A percentile compares a stretch with the other conserved stretches of the same genome.
phyloP scores from a whole-genome alignment of 2,888 invertebrate genomes.

The Caenorhabditis imperialis region DNA sequence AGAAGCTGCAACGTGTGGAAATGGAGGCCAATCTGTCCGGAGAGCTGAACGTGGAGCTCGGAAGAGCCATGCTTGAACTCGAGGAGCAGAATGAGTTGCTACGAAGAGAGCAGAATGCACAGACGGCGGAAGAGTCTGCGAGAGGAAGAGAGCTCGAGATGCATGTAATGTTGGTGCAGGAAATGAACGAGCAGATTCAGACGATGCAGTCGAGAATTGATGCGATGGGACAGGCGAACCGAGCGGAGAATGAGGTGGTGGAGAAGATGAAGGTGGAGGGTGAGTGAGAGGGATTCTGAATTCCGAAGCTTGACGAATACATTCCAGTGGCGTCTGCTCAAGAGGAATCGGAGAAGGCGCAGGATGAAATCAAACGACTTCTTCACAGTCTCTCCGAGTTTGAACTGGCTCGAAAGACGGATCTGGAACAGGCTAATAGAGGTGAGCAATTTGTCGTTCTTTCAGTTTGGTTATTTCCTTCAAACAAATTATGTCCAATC shows the following conservation, averaged over 20 bases:
- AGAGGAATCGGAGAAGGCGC: constrained; percentile 6
- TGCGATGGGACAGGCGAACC: constrained; percentile 7
- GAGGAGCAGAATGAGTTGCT: constrained; percentile 53
- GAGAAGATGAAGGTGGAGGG: constrained; percentile 16
- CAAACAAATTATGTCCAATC: background rate
- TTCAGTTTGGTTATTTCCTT: background rate
- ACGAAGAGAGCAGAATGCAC: constrained; percentile 21
- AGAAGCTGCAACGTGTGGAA: constrained; percentile 39
- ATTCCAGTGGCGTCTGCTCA: constrained; percentile 3
- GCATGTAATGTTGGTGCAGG: constrained; percentile 58
- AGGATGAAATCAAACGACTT: constrained; percentile 15
- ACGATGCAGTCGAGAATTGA: constrained; percentile 25
- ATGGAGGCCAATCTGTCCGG: constrained; percentile 58
- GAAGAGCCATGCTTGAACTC: constrained; percentile 58
- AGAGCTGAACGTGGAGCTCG: constrained; percentile 65
- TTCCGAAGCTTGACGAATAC: too few relatives aligned
- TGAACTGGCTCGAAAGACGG: constrained; percentile 32
- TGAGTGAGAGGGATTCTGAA: too few relatives aligned
- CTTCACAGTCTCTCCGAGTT: constrained; percentile 34
- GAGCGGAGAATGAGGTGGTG: background rate
- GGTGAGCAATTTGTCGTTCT: background rate
- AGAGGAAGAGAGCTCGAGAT: constrained; percentile 51
- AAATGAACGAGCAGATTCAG: constrained; percentile 46
- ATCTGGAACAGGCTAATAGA: constrained; percentile 12
- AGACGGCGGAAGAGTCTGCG: constrained; percentile 13